These are phyloP conservation scores for Lichenostomus cassidix DNA, from an alignment of 2,113 vertebrate species.

Conservation along the genomic window DNA sequence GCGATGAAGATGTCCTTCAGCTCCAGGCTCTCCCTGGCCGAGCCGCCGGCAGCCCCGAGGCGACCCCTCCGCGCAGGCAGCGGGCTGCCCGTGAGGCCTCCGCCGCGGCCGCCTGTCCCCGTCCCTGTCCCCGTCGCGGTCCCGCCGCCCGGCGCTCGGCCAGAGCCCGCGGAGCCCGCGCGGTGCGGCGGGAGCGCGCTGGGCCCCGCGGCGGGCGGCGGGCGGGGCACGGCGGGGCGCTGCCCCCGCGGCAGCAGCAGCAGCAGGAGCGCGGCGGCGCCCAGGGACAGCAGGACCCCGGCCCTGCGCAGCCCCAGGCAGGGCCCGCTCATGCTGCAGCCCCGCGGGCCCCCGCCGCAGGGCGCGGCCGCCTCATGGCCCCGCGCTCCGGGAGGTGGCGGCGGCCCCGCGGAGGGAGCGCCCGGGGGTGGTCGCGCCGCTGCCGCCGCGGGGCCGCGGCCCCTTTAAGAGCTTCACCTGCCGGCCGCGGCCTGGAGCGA, in stretches of 20 bases:
- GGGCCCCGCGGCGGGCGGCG: too few relatives aligned
- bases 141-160: not conserved
- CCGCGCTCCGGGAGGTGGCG: too few relatives aligned
- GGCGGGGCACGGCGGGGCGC: too few relatives aligned
- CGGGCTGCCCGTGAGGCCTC: not conserved
- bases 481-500: not conserved
- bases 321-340: constrained; percentile 83
- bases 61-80: not conserved
- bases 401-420: not conserved
- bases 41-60: not conserved
- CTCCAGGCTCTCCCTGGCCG: constrained; percentile 70
- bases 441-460: not conserved
- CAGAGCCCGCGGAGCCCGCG: too few relatives aligned
- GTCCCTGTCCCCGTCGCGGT: not conserved
- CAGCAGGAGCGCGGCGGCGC: constrained; percentile 80
- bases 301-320: constrained; percentile 79
- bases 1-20: constrained; percentile 92
- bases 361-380: not conserved
- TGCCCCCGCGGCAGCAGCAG: constrained; percentile 67
- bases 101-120: not conserved
- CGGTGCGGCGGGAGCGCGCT: too few relatives aligned
- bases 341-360: constrained; percentile 69
- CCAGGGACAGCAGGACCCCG: constrained; percentile 84
- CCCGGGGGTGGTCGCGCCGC: not conserved
- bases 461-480: constrained; percentile 67